A percentile compares a stretch with the other conserved stretches of the same genome.
Evolutionary conservation across 1,140 invertebrate genomes (phyloP).

Genomic region (Cherax quadricarinatus): DNA sequence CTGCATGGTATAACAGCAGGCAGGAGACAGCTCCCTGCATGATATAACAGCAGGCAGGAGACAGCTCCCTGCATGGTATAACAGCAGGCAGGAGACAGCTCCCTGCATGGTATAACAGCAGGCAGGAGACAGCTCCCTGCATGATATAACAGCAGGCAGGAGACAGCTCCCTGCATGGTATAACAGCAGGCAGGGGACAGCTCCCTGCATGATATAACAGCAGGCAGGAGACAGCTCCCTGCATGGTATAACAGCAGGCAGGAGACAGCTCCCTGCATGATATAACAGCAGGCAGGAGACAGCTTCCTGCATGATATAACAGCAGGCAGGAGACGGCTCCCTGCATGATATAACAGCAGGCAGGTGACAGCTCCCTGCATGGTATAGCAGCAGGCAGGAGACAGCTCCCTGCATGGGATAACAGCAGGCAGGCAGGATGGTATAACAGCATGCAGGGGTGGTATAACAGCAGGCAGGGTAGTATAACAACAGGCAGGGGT

Average conservation of each 20-base stretch:
- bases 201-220: too few species aligned
- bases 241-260: not conserved
- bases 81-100: not conserved
- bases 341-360: not conserved
- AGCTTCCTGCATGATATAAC: not conserved
- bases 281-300: not conserved
- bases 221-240: too few species aligned
- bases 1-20: not conserved
- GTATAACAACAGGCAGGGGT: not conserved
- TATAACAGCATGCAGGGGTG: not conserved
- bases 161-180: not conserved
- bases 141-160: not conserved
- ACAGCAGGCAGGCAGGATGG: not conserved
- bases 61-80: not conserved
- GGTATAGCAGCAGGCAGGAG: too few species aligned
- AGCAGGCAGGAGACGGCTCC: not conserved
- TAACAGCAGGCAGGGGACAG: not conserved
- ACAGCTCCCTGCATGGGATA: not conserved
- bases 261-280: not conserved
- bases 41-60: too few species aligned
- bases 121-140: not conserved
- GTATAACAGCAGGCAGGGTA: not conserved
- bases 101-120: not conserved
- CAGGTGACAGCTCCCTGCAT: not conserved
- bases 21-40: not conserved